Base-by-base conservation (phyloP, 2,797 vertebrate species). In the Poliocrania exsul region DNA sequence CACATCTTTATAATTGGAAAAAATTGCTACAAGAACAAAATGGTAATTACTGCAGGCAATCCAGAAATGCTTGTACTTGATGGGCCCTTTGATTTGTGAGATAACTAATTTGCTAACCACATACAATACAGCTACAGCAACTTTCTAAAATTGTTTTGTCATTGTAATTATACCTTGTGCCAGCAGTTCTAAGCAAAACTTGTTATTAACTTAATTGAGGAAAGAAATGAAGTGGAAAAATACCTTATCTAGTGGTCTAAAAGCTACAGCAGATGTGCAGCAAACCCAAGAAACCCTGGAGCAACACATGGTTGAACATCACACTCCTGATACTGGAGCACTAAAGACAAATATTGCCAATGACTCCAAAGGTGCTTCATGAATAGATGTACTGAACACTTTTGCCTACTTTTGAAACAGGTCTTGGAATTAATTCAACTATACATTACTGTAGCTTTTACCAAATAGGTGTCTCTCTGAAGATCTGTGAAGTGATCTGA, bases 121-220 rank as follows among this genome's bases (percentile, higher is more conserved):
- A 42, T 38, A 51, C 21, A 61, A 35, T 88, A 85, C 16, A 70
- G 65, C 57, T 91, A 73, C 33, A 26, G 49, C 60, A 90, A 74
- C 85, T 67, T 56, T 42, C 69, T 78, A 50, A 87, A 94, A 83
- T 67, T 92, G 67, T 92, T 95, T 95, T 96, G 95, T 95, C 87
- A 81, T 74, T 17, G 4, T 91, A 96, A 96, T 94, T 93, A 70
- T 58, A 91, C 46, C 71, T 92, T 57, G 19, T 90, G 75, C 81
- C 69, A 85, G 79, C 46, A 67, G 54, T 80, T 94, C 91, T 65
- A 85, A 90, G 91, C 61, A 86, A 89, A 95, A 94, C 92, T 94
- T 90, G 56, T 57, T 92, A 95, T 96, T 96, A 96, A 12, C 50
- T 83, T 95, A 94, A 96, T 91, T 96, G 87, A 74, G 29, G 33